Base-by-base conservation (phyloP, 2,888 invertebrate species). In the Callosobruchus maculatus region DNA sequence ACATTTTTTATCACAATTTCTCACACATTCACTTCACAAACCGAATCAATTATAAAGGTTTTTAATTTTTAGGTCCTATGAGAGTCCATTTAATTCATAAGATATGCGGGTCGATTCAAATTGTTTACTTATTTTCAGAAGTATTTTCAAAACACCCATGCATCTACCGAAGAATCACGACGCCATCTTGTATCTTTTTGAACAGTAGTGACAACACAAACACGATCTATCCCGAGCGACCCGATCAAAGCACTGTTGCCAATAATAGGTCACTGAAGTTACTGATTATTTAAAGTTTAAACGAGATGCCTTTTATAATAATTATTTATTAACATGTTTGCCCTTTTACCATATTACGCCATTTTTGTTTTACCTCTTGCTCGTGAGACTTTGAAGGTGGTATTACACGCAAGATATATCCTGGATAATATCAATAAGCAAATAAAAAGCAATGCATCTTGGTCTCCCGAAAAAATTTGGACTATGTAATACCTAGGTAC, bases 161-260 rank as follows among this genome's bases (percentile, higher is more conserved):
- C 80, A 80, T 81, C 82, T 82, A 82, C 79, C 82, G 82, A 79
- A 80, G 82, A 79, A 80, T 78, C 77, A 78, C 82, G 83, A 82
- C 85, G 86, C 86, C 86, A 86, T 86, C 81, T 86, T 86, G 83
- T 80, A 75, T 81, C 78, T 80, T 80, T 78, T 75, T 71, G 74
- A 26, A 74, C 82, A 79, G 77, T 77, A 49, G 49, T 49, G 49
- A 49, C 49, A 49, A 49, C 49, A 49, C 18, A 3, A 49, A 49
- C 49, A 49, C 49, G 49, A 49, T 13, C 49, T 49, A 49, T 49
- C 18, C 49, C 49, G 49, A 49, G 13, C 49, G 13, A 1, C 18
- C 49, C 49, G 49, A 49, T 13, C 49, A 49, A 1, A 49, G 13
- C 49, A 49, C 9, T 1, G 49, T 13, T 7, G 49, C 49, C 49